A percentile compares a stretch with the other conserved stretches of the same genome.
These are phyloP conservation scores for Sebastes miniatus DNA, from an alignment of 2,797 vertebrate species.

Conservation along the genomic window DNA sequence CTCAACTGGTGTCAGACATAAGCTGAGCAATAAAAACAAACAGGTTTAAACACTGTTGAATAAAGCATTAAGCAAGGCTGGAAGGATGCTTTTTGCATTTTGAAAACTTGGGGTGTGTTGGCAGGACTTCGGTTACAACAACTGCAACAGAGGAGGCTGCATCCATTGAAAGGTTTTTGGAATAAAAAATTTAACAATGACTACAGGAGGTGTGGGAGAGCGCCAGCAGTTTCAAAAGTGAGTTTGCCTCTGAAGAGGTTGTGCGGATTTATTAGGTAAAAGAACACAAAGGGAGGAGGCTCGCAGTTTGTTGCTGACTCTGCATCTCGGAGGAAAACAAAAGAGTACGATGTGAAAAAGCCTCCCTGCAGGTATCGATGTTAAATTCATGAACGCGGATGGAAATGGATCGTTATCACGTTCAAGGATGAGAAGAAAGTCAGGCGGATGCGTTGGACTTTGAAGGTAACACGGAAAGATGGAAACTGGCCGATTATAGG, in stretches of 20 bases:
- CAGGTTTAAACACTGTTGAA: conserved; percentile 1
- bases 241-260: conserved; percentile 7
- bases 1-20: not conserved
- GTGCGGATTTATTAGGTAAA: conserved; percentile 26
- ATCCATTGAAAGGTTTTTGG: conserved; percentile 1
- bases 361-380: conserved; percentile 51
- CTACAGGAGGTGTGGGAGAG: conserved; percentile 2
- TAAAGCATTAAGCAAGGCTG: not conserved
- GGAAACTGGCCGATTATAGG: conserved; percentile 28
- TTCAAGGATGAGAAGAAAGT: conserved; percentile 44
- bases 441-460: conserved; percentile 33
- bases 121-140: not conserved
- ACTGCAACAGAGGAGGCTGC: not conserved
- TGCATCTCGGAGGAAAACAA: conserved; percentile 42
- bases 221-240: not conserved
- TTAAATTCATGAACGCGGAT: conserved; percentile 68
- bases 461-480: conserved; percentile 38
- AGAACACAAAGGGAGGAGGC: conserved; percentile 13
- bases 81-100: not conserved
- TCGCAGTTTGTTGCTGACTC: conserved; percentile 44
- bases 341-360: conserved; percentile 20
- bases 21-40: not conserved
- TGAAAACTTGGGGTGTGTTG: not conserved
- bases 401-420: conserved; percentile 58
- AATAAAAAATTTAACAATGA: conserved; percentile 13